Conservation (phyloP, 2,113 vertebrate species). For the Tupaia tana region DNA sequence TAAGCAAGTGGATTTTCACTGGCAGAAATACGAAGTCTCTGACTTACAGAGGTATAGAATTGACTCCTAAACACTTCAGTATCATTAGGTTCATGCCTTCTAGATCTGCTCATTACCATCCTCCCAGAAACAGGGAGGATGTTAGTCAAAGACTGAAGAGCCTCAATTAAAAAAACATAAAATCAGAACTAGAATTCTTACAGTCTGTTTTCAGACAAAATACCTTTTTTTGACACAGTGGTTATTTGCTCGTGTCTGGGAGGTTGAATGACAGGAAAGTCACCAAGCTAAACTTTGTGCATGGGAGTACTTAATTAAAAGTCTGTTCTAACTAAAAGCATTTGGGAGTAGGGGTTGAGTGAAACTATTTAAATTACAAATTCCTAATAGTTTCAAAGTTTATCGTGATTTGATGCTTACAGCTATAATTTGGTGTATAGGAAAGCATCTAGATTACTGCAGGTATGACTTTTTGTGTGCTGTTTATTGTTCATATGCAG, state of each 20-base stretch:
- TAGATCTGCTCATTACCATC: neutral
- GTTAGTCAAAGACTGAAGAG: neutral
- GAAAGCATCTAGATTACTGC: slow-evolving; percentile 36
- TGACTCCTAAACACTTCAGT: neutral
- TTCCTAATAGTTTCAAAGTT: slow-evolving; percentile 83
- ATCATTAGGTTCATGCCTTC: neutral
- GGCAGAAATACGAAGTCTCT: neutral
- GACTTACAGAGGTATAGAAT: neutral
- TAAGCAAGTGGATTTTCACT: neutral
- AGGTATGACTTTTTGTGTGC: neutral
- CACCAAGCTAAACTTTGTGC: slow-evolving; percentile 76
- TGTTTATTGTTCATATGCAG: slow-evolving; percentile 25
- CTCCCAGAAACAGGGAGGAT: neutral
- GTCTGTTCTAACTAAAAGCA: slow-evolving; percentile 84
- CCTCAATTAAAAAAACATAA: neutral
- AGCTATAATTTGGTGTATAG: slow-evolving; percentile 67
- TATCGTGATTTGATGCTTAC: slow-evolving; percentile 77
- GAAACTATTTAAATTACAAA: slow-evolving; percentile 84
- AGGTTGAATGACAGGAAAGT: slow-evolving; percentile 78
- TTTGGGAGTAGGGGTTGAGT: slow-evolving; percentile 79
- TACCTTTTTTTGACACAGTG: slow-evolving; percentile 31
- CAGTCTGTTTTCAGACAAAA: neutral
- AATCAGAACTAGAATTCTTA: slow-evolving; percentile 20
- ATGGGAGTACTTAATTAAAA: slow-evolving; percentile 84
- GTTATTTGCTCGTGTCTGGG: slow-evolving; percentile 81